Base-by-base conservation (phyloP, 2,888 invertebrate genomes). In the Chironomus tentans region DNA sequence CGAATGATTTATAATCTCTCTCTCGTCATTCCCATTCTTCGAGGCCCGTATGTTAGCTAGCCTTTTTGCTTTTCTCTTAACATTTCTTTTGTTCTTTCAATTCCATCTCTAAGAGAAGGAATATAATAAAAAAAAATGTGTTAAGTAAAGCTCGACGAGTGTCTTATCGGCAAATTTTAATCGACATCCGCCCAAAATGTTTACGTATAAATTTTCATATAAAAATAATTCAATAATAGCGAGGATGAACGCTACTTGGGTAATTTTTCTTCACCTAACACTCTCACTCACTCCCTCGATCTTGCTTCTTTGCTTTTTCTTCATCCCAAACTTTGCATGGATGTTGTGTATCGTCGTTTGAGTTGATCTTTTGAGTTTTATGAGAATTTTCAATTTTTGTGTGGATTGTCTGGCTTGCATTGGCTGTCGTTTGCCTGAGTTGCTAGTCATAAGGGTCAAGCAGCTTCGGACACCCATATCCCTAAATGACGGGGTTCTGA, bases 141-240 rank as follows among this genome's bases (percentile, higher is more conserved):
- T 73, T 73, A 73, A 71, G 24, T 73, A 56, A 62, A 73, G 62
- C 62, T 62, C 56, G 24, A 7, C 13, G 61, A 21, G 28, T 62
- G 62, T 61, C 72, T 73, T 73, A 73, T 73, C 72, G 56, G 62
- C 46, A 56, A 73, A 73, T 62, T 73, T 46, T 73, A 73, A 73
- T 73, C 72, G 62, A 73, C 72, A 73, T 73, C 72, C 72, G 72
- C 72, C 62, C 62, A 73, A 73, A 73, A 62, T 15, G 15, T 65
- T 7, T 65, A 22, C 12, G 21, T 65, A 22, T 65, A 21, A 28
- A 28, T 56, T 56, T 56, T 56, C 56, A 56, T 15, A 24, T 21
- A 56, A 13, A 21, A 12, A 68, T 15, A 68, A 68, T 68, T 68
- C 68, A 68, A 68, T 68, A 68, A 68, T 38, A 38, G 68, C 5